Evolutionary conservation across 2,888 invertebrate species (phyloP), one percentile per base, ranked within the genome.

Genomic region (Macropis europaea): DNA sequence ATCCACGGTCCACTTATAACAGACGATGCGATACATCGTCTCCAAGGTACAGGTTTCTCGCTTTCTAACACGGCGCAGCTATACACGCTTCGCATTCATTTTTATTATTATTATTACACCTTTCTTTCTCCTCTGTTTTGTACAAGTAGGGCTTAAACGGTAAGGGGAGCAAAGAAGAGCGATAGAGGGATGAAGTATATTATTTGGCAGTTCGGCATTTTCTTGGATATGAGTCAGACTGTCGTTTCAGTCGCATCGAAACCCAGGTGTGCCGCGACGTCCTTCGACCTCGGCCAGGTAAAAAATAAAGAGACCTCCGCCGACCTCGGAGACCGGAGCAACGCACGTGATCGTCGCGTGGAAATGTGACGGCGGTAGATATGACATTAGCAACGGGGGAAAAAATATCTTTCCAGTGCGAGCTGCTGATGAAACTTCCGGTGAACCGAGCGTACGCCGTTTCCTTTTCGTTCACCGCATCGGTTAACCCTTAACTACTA

Each of bases 181-280:
- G 56, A 69, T 57, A 53, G 54, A 50, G 48, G 42, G 64, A 50
- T 71, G 57, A 71, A 78, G 75, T 76, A 76, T 76, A 56, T 77
- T 66, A 74, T 77, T 84, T 84, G 84, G 84, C 84, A 83, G 83
- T 85, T 80, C 68, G 75, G 59, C 61, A 75, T 57, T 81, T n/a
- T 45, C 45, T 81, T 77, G 70, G 77, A 84, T 84, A 76, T 76
- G 77, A 81, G 67, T 84, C 76, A 79, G 77, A 82, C 73, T 77
- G 73, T 77, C n/a, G n/a, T n/a, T n/a, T 78, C 56, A 57, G 34
- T 40, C n/a, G 40, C 50, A 68, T 69, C 53, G 71, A 71, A 63
- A 81, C 63, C 79, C 79, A 80, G 70, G 42, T 56, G 63, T n/a
- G n/a, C n/a, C n/a, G 47, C 60, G 38, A 48, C n/a, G 13, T 32